These are phyloP conservation scores for Bovichtus variegatus DNA, from an alignment of 2,797 vertebrate species.

Conservation along the genomic window DNA sequence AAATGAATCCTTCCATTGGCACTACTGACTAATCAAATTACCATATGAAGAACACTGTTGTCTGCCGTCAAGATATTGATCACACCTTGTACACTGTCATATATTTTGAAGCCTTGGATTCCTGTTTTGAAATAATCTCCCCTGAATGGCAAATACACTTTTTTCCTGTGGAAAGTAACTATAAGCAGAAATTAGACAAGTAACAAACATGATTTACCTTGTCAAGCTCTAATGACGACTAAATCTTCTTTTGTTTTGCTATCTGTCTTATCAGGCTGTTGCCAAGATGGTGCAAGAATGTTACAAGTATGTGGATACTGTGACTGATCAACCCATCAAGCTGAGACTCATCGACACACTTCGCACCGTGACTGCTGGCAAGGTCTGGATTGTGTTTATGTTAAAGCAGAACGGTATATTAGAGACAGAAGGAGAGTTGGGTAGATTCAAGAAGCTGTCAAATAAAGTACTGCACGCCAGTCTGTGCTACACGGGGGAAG, in stretches of 20 bases:
- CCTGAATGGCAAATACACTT: background rate
- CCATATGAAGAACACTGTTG: background rate
- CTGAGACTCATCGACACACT: constrained; percentile 96
- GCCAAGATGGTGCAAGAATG: constrained; percentile 99
- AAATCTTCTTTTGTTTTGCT: constrained; percentile 11
- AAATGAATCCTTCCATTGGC: background rate
- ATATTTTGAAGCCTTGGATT: constrained; percentile 1
- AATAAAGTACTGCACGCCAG: background rate
- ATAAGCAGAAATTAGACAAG: background rate
- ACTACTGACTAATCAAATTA: background rate
- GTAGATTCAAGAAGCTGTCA: background rate
- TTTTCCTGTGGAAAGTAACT: background rate
- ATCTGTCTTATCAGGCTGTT: constrained; percentile 88
- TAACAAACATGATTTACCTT: background rate
- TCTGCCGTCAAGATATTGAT: background rate
- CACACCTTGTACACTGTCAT: background rate
- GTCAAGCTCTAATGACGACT: background rate
- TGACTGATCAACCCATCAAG: constrained; percentile 93
- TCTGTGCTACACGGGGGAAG: background rate
- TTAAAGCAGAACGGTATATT: background rate
- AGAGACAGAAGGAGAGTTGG: background rate
- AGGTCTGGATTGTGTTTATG: constrained; percentile 83
- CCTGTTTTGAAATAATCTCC: background rate
- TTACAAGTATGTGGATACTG: constrained; percentile 93
- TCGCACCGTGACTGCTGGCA: constrained; percentile 96